Percentiles rank a stretch among this genome's conserved stretches.
Evolutionary conservation across 1,140 invertebrate species (phyloP).

Genomic region (Drosophila pachea): DNA sequence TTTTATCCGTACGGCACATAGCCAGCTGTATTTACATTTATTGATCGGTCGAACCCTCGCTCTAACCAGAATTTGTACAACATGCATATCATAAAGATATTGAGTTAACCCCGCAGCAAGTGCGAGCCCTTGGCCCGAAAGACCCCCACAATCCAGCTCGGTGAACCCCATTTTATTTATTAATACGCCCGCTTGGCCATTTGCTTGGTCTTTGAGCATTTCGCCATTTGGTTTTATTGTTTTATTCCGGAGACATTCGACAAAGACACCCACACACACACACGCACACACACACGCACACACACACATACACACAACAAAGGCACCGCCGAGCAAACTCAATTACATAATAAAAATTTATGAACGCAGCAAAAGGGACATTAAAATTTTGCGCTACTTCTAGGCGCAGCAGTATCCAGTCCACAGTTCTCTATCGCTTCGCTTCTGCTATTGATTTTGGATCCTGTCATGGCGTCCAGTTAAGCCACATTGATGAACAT

Average conservation of each 20-base stretch:
- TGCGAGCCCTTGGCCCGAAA: neutral
- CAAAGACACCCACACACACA: slow-evolving; percentile 41
- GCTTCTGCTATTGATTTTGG: slow-evolving; percentile 55
- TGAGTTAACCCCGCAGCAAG: neutral
- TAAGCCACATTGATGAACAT: slow-evolving; percentile 58
- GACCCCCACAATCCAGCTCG: neutral
- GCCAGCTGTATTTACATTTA: slow-evolving; percentile 27
- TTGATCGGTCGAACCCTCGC: slow-evolving; percentile 12
- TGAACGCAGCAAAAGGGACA: slow-evolving; percentile 56
- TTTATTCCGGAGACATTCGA: slow-evolving; percentile 57
- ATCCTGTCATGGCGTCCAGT: slow-evolving; percentile 2
- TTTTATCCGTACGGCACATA: slow-evolving; percentile 11
- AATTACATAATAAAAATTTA: slow-evolving; percentile 75
- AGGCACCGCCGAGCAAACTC: slow-evolving; percentile 51
- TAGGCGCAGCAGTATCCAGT: slow-evolving; percentile 17
- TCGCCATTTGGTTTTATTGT: slow-evolving; percentile 69
- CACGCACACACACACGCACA: slow-evolving; percentile 4
- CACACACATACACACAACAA: slow-evolving; percentile 6
- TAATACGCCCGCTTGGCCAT: slow-evolving; percentile 35
- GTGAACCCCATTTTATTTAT: slow-evolving; percentile 54
- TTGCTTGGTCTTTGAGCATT: slow-evolving; percentile 33
- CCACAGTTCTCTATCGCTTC: slow-evolving; percentile 8
- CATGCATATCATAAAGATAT: slow-evolving; percentile 26
- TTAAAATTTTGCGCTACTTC: slow-evolving; percentile 51
- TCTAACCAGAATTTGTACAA: slow-evolving; percentile 13